A percentile compares a stretch with the other conserved stretches of the same genome.
phyloP scores from a whole-genome alignment of 2,888 invertebrate species.

The Dryocosmus kuriphilus region DNA sequence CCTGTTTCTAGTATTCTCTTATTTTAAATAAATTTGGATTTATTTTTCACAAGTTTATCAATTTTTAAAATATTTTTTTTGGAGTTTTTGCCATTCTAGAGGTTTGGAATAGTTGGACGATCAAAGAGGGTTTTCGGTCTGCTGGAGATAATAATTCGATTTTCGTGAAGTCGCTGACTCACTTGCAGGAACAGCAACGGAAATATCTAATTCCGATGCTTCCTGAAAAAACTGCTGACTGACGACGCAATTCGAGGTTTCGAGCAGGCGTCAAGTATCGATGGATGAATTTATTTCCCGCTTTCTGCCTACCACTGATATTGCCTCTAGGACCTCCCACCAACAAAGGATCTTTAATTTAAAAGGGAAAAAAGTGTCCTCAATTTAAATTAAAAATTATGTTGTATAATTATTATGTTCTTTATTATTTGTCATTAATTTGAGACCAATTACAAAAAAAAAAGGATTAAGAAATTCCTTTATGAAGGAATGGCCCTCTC shows the following conservation, averaged over 20 bases:
- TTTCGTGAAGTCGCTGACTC: conserved; percentile 31
- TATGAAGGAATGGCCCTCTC: no score
- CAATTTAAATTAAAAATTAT: neutral
- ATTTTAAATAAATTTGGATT: no score
- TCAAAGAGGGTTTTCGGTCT: neutral
- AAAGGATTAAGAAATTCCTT: no score
- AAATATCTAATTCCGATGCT: conserved; percentile 35
- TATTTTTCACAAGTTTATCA: neutral
- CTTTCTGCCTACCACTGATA: conserved; percentile 20
- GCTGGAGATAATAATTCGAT: conserved; percentile 27
- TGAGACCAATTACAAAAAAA: no score
- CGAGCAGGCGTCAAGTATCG: conserved; percentile 29
- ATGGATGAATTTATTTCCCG: conserved; percentile 19
- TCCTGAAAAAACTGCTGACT: conserved; percentile 33
- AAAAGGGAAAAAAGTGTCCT: neutral
- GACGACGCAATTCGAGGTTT: conserved; percentile 26
- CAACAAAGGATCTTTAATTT: neutral
- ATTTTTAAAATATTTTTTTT: neutral
- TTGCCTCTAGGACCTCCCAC: neutral
- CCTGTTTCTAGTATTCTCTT: no score
- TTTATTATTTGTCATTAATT: no score
- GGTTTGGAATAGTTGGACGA: neutral
- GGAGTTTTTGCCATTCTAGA: neutral
- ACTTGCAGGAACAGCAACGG: conserved; percentile 14
- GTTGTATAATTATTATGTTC: neutral